A percentile compares a stretch with the other conserved stretches of the same genome.
phyloP scores from a whole-genome alignment of 2,113 vertebrate species.

The Sardina pilchardus region DNA sequence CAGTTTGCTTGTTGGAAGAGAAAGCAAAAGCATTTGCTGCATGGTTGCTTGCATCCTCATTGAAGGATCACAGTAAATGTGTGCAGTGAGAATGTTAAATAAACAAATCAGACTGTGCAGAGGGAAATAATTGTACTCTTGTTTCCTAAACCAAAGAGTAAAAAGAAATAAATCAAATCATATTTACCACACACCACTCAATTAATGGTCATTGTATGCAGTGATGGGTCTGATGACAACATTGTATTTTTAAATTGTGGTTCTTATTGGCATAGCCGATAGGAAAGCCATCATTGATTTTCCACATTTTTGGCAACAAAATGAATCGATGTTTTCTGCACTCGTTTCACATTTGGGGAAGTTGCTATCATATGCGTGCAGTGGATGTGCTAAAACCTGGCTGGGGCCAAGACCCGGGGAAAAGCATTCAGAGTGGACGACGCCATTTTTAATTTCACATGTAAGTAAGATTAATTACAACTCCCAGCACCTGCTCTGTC shows the following conservation, averaged over 20 bases:
- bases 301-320: background rate
- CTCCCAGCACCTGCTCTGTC: conserved; percentile 39
- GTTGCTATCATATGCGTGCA: background rate
- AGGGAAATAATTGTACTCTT: background rate
- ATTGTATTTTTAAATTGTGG: background rate
- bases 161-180: background rate
- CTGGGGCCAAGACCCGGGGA: background rate
- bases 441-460: conserved; percentile 17
- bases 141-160: background rate
- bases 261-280: background rate
- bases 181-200: background rate
- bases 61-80: background rate
- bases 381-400: background rate
- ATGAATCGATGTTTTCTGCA: background rate
- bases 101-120: background rate
- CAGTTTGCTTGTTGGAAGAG: background rate
- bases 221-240: background rate
- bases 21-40: background rate
- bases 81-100: background rate
- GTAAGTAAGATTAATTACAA: conserved; percentile 43
- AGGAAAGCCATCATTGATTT: background rate
- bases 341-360: background rate
- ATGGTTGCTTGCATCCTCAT: background rate
- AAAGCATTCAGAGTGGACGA: background rate
- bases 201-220: background rate